Evolutionary conservation across 2,113 vertebrate genomes (phyloP).

Genomic region (Hystrix cristata): DNA sequence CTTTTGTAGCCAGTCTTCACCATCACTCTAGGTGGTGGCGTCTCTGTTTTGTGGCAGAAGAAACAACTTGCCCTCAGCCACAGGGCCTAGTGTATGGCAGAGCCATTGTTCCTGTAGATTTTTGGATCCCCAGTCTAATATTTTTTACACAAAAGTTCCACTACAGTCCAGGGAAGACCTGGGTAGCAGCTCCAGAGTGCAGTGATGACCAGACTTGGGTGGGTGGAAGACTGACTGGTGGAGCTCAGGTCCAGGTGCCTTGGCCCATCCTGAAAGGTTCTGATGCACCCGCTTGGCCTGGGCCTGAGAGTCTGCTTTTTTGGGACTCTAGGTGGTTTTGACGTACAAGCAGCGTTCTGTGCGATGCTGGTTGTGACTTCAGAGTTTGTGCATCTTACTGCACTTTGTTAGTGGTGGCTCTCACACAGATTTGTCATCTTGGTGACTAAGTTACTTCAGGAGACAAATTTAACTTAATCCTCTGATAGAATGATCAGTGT

Average conservation of each 20-base stretch:
- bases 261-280: neutral
- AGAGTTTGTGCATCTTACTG: neutral
- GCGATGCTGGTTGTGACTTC: neutral
- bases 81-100: neutral
- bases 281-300: neutral
- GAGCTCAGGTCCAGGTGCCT: neutral
- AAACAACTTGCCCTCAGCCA: neutral
- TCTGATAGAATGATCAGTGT: neutral
- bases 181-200: neutral
- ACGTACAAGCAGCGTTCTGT: neutral
- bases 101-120: neutral
- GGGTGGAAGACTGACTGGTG: neutral
- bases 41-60: neutral
- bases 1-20: neutral
- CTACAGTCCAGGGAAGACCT: neutral
- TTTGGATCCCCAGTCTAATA: neutral
- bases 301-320: neutral
- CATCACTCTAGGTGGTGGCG: neutral
- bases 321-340: neutral
- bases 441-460: slow-evolving; percentile 19
- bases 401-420: neutral
- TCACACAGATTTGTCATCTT: neutral
- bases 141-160: neutral
- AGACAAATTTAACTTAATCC: slow-evolving; percentile 26
- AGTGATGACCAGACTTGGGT: neutral